These are phyloP conservation scores for Nothobranchius furzeri DNA, from an alignment of 2,113 vertebrate genomes.

Conservation along the genomic window DNA sequence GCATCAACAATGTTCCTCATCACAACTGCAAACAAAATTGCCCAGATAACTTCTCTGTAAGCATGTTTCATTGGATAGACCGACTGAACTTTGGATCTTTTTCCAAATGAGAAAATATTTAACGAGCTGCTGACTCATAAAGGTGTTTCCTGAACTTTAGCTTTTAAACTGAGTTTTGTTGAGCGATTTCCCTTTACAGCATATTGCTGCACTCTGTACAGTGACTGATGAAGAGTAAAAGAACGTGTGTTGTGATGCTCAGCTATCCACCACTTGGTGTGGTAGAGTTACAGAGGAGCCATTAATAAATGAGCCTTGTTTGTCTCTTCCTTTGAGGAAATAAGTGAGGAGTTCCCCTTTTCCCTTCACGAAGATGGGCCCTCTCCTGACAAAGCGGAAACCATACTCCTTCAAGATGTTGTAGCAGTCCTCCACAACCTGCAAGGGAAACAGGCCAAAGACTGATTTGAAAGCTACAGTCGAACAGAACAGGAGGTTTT, in stretches of 20 bases:
- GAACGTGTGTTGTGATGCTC: conserved; percentile 52
- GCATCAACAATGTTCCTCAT: not conserved
- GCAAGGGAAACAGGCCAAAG: conserved; percentile 34
- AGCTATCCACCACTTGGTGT: conserved; percentile 94
- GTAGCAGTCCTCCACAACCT: conserved; percentile 97
- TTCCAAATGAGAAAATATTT: not conserved
- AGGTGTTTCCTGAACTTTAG: not conserved
- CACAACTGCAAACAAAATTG: too few species aligned
- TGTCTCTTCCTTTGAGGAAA: conserved; percentile 93
- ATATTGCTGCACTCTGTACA: not conserved
- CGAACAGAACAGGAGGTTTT: too few species aligned
- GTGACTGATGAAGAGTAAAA: not conserved
- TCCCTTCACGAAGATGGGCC: conserved; percentile 93
- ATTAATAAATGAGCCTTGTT: conserved; percentile 86
- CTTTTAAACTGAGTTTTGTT: not conserved
- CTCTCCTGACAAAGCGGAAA: conserved; percentile 92
- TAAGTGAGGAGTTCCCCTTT: conserved; percentile 95
- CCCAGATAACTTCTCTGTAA: too few species aligned
- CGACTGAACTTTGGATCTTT: not conserved
- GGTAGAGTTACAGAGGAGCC: conserved; percentile 89
- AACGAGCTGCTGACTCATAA: not conserved
- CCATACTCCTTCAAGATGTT: conserved; percentile 90
- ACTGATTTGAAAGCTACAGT: too few species aligned
- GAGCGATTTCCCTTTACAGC: not conserved
- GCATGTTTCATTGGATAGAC: not conserved